phyloP scores from a whole-genome alignment of 1,140 invertebrate genomes.

The Gryon sp. region DNA sequence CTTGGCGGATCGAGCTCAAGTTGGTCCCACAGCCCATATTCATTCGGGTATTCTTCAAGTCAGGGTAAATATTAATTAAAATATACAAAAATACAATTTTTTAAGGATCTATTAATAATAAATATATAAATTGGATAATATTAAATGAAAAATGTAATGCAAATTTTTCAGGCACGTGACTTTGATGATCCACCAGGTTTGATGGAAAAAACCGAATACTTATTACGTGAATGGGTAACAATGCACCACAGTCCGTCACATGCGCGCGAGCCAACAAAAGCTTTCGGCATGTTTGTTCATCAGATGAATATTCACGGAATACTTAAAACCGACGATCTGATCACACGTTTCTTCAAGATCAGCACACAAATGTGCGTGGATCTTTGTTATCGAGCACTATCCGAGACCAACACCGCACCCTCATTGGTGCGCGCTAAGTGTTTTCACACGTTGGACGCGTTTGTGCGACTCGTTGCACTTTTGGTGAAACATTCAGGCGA shows the following conservation, averaged over 20 bases:
- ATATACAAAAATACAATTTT: too few relatives aligned
- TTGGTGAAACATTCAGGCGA: constrained; percentile 98
- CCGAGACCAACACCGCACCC: constrained; percentile 81
- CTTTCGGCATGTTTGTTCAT: constrained; percentile 96
- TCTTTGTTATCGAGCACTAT: constrained; percentile 90
- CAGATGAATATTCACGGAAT: constrained; percentile 98
- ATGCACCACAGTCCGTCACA: constrained; percentile 91
- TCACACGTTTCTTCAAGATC: constrained; percentile 97
- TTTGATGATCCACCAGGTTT: constrained; percentile 96
- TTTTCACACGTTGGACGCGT: constrained; percentile 97
- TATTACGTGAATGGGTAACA: constrained; percentile 96
- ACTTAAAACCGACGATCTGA: constrained; percentile 97
- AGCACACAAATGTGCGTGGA: constrained; percentile 98
- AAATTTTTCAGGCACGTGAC: constrained; percentile 84
- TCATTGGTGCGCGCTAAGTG: constrained; percentile 91
- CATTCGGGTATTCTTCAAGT: constrained; percentile 94
- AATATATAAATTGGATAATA: neutral
- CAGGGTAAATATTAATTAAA: constrained; percentile 79
- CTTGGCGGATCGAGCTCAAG: constrained; percentile 85
- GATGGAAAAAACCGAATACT: constrained; percentile 96
- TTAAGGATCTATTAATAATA: neutral
- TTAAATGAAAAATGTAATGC: neutral
- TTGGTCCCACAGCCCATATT: constrained; percentile 92
- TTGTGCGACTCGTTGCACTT: constrained; percentile 95
- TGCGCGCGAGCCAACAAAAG: constrained; percentile 93